A percentile compares a stretch with the other conserved stretches of the same genome.
These are phyloP conservation scores for Calliphora vicina DNA, from an alignment of 1,140 invertebrate genomes.

Conservation along the genomic window DNA sequence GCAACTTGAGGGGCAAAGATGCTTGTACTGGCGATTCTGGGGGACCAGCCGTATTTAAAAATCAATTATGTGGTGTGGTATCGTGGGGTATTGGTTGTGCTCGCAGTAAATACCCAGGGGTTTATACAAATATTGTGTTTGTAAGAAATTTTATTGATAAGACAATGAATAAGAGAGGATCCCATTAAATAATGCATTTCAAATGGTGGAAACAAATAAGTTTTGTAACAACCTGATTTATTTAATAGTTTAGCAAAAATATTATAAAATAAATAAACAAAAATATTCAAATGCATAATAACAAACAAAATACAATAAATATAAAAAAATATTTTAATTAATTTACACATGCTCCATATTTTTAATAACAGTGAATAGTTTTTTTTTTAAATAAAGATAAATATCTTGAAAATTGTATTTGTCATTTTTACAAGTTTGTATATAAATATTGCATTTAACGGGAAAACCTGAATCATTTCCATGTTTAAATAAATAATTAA, in stretches of 20 bases:
- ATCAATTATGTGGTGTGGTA: constrained; percentile 52
- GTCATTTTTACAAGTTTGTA: background rate
- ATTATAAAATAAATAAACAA: background rate
- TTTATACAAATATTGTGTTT: constrained; percentile 50
- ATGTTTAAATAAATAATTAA: background rate
- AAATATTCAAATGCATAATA: background rate
- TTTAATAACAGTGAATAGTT: background rate
- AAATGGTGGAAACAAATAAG: background rate
- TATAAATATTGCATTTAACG: background rate
- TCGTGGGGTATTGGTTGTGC: constrained; percentile 55
- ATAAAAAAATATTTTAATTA: background rate
- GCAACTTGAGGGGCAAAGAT: constrained; percentile 43
- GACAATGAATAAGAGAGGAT: too few species aligned
- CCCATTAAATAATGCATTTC: too few species aligned
- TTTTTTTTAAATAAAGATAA: background rate
- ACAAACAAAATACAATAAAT: background rate
- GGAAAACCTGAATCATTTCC: background rate
- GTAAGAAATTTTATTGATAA: constrained; percentile 52
- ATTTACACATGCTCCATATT: background rate
- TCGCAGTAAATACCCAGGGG: constrained; percentile 47
- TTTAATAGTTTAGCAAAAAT: background rate
- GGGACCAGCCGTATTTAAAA: constrained; percentile 45
- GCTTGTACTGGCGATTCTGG: constrained; percentile 54
- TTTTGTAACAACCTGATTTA: background rate
- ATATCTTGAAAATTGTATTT: background rate